Evolutionary conservation across 2,113 vertebrate species (phyloP), one percentile per base, ranked within the genome.

Genomic region (Hippocampus barbouri): DNA sequence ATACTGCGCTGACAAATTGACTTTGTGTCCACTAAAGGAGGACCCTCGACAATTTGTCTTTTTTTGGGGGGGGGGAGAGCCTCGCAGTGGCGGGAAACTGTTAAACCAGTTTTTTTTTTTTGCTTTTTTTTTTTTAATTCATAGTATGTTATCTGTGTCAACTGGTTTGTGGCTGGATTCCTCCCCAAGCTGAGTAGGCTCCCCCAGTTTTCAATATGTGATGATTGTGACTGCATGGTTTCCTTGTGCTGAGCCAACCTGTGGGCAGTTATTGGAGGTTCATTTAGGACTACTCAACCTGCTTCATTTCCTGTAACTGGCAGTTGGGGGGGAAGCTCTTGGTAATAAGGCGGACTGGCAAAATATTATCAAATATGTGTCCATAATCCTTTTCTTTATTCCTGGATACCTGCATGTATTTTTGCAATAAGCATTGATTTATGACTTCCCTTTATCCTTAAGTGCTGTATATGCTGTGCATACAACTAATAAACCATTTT

Each of bases 91-190:
- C 43, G 14, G 43, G 43, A 45, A 3, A 12, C 14, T 14, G 10
- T 45, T 45, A 45, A 45, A 45, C 12, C 43, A 15, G 60, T 75
- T 45, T 63, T 73, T 75, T 77, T 64, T 3, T 34, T 34, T 34
- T n/a, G n/a, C n/a, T n/a, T 75, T 45, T 63, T 73, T 75, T 34
- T 38, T 38, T 38, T 38, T 79, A 75, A 79, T 77, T 1, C 7
- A 2, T 21, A 2, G 51, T 9, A 63, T 82, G 73, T 71, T 75
- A 61, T 75, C 73, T 79, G 49, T 63, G 45, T n/a, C 45, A 64
- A 75, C 74, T 77, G 73, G 78, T 85, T 82, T 79, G 80, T 70
- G 83, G 75, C 70, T 84, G 71, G 73, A 82, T 81, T 82, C 65
- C 67, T 83, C 73, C 75, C 73, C 70, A 78, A 73, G 79, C 82